Evolutionary conservation across 2,113 vertebrate species (phyloP).

Genomic region (Lycaon pictus): DNA sequence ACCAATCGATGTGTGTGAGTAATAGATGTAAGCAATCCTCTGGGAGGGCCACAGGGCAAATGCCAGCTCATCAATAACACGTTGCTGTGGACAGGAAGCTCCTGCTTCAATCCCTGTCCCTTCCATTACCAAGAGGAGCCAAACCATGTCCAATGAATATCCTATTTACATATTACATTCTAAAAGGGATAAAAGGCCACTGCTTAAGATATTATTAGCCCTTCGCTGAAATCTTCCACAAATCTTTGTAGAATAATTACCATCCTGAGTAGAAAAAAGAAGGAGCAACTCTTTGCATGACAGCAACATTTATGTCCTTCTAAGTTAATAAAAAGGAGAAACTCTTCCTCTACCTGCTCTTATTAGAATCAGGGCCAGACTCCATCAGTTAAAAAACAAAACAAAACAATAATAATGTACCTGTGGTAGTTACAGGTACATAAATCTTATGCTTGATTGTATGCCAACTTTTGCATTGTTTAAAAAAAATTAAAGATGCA

Average conservation of each 20-base stretch:
- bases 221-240: slow-evolving; percentile 69
- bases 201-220: slow-evolving; percentile 79
- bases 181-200: slow-evolving; percentile 82
- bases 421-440: slow-evolving; percentile 64
- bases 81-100: slow-evolving; percentile 88
- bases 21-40: slow-evolving; percentile 93
- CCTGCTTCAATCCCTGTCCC: slow-evolving; percentile 88
- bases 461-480: slow-evolving; percentile 67
- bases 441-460: slow-evolving; percentile 68
- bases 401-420: slow-evolving; percentile 27
- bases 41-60: slow-evolving; percentile 92
- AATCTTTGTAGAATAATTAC: slow-evolving; percentile 69
- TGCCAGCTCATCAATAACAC: slow-evolving; percentile 95
- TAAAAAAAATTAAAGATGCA: slow-evolving; percentile 79
- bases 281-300: neutral
- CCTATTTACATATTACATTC: slow-evolving; percentile 68
- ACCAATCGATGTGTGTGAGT: slow-evolving; percentile 96
- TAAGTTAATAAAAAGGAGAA: slow-evolving; percentile 57
- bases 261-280: slow-evolving; percentile 52
- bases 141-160: slow-evolving; percentile 56
- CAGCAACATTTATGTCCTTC: slow-evolving; percentile 54
- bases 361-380: slow-evolving; percentile 36
- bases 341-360: slow-evolving; percentile 32
- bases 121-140: slow-evolving; percentile 85
- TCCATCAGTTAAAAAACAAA: slow-evolving; percentile 46